Evolutionary conservation across 2,797 vertebrate species (phyloP).

Genomic region (Poecilia velifera): DNA sequence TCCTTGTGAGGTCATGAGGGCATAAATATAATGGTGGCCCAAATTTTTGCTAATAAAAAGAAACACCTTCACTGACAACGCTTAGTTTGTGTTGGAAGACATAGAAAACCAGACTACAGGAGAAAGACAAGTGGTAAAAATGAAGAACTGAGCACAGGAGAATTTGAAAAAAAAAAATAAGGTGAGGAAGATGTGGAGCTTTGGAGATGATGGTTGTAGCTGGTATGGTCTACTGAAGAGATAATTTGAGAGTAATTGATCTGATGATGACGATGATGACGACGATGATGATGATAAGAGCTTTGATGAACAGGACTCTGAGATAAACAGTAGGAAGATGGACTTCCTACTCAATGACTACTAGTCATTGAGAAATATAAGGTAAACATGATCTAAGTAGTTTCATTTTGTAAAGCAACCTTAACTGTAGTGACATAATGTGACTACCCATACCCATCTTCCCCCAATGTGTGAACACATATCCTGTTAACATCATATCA

Average conservation of each 20-base stretch:
- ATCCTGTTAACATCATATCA: slow-evolving; percentile 13
- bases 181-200: too few species aligned
- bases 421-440: not conserved
- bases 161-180: too few species aligned
- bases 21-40: not conserved
- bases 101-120: not conserved
- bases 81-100: not conserved
- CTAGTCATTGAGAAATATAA: not conserved
- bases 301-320: too few species aligned
- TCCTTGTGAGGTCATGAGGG: too few species aligned
- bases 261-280: too few species aligned
- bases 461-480: not conserved
- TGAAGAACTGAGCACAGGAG: too few species aligned
- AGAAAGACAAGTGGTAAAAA: too few species aligned
- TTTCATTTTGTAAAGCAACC: not conserved
- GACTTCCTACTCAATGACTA: not conserved
- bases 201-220: too few species aligned
- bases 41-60: not conserved
- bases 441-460: not conserved
- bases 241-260: too few species aligned
- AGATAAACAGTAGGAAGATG: not conserved
- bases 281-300: too few species aligned
- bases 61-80: not conserved
- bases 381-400: not conserved
- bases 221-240: too few species aligned